Percentiles rank a stretch among this genome's conserved stretches.
Evolutionary conservation across 1,140 invertebrate genomes (phyloP).

Genomic region (Philaenus spumarius): DNA sequence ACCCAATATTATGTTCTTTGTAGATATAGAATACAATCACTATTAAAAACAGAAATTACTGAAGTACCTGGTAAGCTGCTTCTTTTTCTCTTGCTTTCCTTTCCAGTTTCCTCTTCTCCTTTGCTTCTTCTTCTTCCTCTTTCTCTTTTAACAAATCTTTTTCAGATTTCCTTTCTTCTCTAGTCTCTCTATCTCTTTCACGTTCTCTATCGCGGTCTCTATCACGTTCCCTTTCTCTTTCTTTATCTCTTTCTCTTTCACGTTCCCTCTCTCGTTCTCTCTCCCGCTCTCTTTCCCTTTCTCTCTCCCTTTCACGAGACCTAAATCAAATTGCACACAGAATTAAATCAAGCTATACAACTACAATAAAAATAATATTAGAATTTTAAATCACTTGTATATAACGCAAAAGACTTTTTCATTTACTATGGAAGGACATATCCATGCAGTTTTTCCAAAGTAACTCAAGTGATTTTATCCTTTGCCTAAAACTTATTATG

Average conservation of each 20-base stretch:
- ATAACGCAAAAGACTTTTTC: too few species aligned
- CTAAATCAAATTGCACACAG: neutral
- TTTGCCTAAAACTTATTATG: too few species aligned
- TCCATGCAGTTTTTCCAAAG: too few species aligned
- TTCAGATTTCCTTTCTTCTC: conserved; percentile 40
- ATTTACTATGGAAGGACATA: too few species aligned
- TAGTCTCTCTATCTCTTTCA: conserved; percentile 38
- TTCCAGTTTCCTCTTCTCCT: conserved; percentile 84
- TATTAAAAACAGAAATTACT: conserved; percentile 26
- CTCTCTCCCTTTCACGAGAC: conserved; percentile 5
- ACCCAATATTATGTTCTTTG: neutral
- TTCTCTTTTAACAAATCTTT: conserved; percentile 57
- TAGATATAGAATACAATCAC: neutral
- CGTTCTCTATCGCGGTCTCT: conserved; percentile 39
- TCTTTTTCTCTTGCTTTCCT: conserved; percentile 90
- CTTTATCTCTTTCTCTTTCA: conserved; percentile 30
- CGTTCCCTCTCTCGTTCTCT: conserved; percentile 33
- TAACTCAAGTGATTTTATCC: too few species aligned
- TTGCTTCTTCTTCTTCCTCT: conserved; percentile 84
- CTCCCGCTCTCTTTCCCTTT: too few species aligned
- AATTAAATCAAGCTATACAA: too few species aligned
- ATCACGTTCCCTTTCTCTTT: conserved; percentile 30
- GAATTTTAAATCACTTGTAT: too few species aligned
- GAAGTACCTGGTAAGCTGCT: conserved; percentile 82
- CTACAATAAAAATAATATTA: too few species aligned